phyloP scores from a whole-genome alignment of 2,797 vertebrate genomes.

The Poliocrania exsul region DNA sequence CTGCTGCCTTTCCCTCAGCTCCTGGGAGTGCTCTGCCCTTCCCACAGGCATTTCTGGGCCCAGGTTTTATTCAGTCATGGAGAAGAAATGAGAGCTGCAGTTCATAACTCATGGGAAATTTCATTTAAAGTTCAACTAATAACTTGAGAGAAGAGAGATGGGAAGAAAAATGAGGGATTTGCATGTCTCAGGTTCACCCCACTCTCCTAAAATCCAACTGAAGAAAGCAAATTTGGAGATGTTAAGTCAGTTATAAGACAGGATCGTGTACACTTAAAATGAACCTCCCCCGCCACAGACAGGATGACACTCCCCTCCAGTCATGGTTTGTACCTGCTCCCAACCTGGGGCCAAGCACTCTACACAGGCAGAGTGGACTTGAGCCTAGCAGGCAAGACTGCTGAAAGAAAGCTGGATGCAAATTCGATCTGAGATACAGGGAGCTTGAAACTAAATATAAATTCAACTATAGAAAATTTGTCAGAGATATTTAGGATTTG shows the following conservation, averaged over 20 bases:
- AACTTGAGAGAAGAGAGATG: background rate
- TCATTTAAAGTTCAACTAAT: background rate
- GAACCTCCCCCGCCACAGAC: fast-evolving
- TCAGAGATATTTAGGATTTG: conserved; percentile 21
- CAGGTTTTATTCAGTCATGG: background rate
- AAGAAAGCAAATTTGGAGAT: background rate
- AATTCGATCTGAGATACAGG: background rate
- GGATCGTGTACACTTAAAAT: background rate
- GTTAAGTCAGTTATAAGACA: background rate
- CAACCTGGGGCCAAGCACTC: fast-evolving
- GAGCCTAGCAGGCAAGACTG: background rate
- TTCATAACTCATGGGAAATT: background rate
- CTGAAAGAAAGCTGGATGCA: background rate
- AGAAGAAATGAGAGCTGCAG: background rate
- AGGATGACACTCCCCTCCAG: background rate
- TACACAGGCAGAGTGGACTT: background rate
- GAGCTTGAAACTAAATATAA: background rate
- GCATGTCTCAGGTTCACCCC: background rate
- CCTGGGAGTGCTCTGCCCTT: background rate
- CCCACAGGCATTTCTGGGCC: background rate
- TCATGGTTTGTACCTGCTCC: background rate
- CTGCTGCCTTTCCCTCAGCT: background rate
- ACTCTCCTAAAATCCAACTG: background rate
- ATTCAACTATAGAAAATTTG: background rate
- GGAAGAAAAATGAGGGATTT: background rate